Evolutionary conservation across 2,113 vertebrate species (phyloP).

Genomic region (Odocoileus hemionus): DNA sequence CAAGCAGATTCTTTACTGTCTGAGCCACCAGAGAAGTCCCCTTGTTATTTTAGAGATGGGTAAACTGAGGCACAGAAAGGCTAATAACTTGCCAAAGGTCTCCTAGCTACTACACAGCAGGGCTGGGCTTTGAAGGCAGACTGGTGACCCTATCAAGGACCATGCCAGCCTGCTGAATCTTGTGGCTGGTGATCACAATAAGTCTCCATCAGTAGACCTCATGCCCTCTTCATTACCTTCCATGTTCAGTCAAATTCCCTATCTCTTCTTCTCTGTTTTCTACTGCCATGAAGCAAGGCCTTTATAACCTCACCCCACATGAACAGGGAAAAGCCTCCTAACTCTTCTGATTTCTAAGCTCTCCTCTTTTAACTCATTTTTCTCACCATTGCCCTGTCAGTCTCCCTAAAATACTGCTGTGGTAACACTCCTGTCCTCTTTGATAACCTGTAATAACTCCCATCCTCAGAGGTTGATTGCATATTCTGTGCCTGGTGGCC

Average conservation of each 20-base stretch:
- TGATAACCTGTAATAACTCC: background rate
- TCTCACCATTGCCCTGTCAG: background rate
- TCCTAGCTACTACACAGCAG: background rate
- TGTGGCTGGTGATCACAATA: too few relatives aligned
- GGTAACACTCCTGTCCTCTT: background rate
- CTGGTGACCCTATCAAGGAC: background rate
- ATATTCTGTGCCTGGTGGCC: background rate
- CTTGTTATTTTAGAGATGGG: background rate
- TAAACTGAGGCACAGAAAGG: background rate
- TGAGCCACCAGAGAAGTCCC: background rate
- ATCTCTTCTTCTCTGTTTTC: background rate
- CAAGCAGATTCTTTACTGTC: background rate
- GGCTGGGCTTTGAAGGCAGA: background rate
- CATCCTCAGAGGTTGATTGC: background rate
- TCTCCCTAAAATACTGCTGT: background rate
- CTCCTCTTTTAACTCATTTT: background rate
- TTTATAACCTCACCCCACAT: background rate
- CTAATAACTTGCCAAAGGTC: background rate
- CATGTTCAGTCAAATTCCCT: background rate
- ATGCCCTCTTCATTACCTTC: background rate
- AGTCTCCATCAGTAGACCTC: background rate
- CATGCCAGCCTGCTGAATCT: fast-evolving
- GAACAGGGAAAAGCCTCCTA: background rate
- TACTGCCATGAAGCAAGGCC: background rate
- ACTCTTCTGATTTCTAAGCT: background rate